Evolutionary conservation across 2,113 vertebrate genomes (phyloP), one percentile per base, ranked within the genome.

Genomic region (Podarcis muralis): DNA sequence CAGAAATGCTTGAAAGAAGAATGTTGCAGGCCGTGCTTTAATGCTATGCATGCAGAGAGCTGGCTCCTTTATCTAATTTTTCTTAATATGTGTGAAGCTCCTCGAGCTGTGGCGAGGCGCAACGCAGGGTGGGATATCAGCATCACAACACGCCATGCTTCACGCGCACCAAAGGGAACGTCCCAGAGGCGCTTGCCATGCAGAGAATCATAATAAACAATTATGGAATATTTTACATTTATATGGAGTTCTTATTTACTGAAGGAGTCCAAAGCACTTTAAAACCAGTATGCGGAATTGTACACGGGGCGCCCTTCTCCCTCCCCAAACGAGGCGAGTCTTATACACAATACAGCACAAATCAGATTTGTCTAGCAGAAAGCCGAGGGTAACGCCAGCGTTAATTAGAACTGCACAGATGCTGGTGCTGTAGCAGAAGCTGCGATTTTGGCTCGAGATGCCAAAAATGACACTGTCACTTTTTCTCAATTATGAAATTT

Each of bases 141-240:
- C 16, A 79, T 53, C 15, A 74, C n/a, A 85, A 77, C 53, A 69
- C 74, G 74, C 80, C 76, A 48, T 27, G 75, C 48, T 83, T 53
- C 82, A 37, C 37, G 23, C 23, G 23, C n/a, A 87, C 68, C 13
- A 83, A 80, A 74, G 30, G 85, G 76, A 92, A 90, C 9, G 83
- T 32, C 7, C 71, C 83, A 89, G 37, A 6, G 86, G 15, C 18
- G 3, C 18, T 81, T 40, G 13, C 5, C 15, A 20, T 25, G 3
- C 27, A 30, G 18, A 89, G 89, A 93, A 48, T 89, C 93, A 93
- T 82, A 85, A 88, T 59, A 90, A 90, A 91, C 85, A 89, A 80
- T 92, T 93, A 74, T 9, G 15, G 6, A 69, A 7, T 68, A 65
- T 86, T 94, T 93, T 93, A 83, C 77, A 92, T 92, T 91, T 91